phyloP scores from a whole-genome alignment of 1,140 invertebrate genomes.

The Zophobas atratus region DNA sequence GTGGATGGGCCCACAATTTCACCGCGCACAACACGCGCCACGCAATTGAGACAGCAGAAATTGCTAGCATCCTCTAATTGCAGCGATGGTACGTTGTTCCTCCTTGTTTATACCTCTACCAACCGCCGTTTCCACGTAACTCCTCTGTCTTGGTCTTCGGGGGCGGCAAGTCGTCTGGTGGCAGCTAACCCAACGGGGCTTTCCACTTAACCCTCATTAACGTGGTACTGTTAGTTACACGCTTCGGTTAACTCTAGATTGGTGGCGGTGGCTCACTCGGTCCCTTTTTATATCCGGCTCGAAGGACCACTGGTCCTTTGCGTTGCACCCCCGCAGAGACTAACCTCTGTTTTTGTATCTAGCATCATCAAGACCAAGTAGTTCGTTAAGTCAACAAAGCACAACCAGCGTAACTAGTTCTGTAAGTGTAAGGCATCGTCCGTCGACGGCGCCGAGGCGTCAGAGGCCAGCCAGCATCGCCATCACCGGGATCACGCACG shows the following conservation, averaged over 20 bases:
- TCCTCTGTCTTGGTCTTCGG: slow-evolving; percentile 44
- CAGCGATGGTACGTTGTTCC: slow-evolving; percentile 62
- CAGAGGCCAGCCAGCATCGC: slow-evolving; percentile 89
- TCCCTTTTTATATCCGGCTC: neutral
- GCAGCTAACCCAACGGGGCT: slow-evolving; percentile 20
- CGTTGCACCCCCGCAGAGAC: neutral
- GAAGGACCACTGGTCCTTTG: neutral
- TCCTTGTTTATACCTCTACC: slow-evolving; percentile 14
- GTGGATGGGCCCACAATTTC: slow-evolving; percentile 63
- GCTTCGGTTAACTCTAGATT: slow-evolving; percentile 18
- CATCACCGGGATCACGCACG: slow-evolving; percentile 78
- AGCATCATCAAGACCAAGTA: slow-evolving; percentile 83
- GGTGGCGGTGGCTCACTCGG: slow-evolving; percentile 49
- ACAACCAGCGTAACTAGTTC: slow-evolving; percentile 71
- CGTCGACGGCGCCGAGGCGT: slow-evolving; percentile 75
- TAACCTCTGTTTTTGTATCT: slow-evolving; percentile 46
- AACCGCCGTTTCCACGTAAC: slow-evolving; percentile 46
- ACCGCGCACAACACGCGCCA: slow-evolving; percentile 64
- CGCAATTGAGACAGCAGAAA: slow-evolving; percentile 65
- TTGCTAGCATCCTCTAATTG: slow-evolving; percentile 57
- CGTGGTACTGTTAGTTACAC: slow-evolving; percentile 7
- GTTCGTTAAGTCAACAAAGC: slow-evolving; percentile 83
- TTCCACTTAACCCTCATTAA: slow-evolving; percentile 6
- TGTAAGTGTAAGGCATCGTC: slow-evolving; percentile 72
- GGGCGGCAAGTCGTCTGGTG: slow-evolving; percentile 43